These are phyloP conservation scores for Margaritifera margaritifera DNA, from an alignment of 2,888 invertebrate genomes.

Conservation along the genomic window DNA sequence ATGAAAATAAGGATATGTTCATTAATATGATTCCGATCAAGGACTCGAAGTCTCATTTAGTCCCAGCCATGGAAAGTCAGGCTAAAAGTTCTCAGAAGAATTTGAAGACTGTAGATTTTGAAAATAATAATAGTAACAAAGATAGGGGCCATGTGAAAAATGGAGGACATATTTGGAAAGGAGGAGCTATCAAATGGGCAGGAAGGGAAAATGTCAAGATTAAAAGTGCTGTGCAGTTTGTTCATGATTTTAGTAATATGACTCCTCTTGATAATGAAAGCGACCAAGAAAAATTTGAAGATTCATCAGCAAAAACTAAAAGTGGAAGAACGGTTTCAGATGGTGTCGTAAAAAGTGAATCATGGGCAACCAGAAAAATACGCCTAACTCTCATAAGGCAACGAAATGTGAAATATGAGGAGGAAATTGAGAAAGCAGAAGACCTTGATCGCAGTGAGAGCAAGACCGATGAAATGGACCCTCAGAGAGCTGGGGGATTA, in stretches of 20 bases:
- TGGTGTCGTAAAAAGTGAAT: conserved; percentile 30
- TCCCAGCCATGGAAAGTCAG: too few relatives aligned
- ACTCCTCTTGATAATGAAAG: too few relatives aligned
- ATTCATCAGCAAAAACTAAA: conserved; percentile 11
- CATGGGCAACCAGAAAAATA: conserved; percentile 43
- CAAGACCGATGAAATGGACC: conserved; percentile 8
- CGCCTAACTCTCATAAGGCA: conserved; percentile 18
- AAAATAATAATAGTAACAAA: conserved; percentile 2
- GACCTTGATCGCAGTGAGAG: conserved; percentile 30
- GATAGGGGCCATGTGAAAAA: neutral
- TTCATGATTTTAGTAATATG: too few relatives aligned
- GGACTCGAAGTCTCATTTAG: too few relatives aligned
- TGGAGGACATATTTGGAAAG: conserved; percentile 1
- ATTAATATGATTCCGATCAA: too few relatives aligned
- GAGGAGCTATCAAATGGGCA: neutral
- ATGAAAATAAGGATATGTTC: too few relatives aligned
- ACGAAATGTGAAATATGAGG: conserved; percentile 3
- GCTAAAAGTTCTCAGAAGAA: too few relatives aligned
- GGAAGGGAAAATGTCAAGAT: neutral
- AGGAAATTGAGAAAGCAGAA: conserved; percentile 27
- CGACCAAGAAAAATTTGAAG: neutral
- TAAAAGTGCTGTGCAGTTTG: neutral
- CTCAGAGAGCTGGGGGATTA: conserved; percentile 11
- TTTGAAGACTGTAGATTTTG: neutral
- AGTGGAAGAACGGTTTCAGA: conserved; percentile 25